These are phyloP conservation scores for Tromatobia lineatoria DNA, from an alignment of 2,888 invertebrate genomes.

Conservation along the genomic window DNA sequence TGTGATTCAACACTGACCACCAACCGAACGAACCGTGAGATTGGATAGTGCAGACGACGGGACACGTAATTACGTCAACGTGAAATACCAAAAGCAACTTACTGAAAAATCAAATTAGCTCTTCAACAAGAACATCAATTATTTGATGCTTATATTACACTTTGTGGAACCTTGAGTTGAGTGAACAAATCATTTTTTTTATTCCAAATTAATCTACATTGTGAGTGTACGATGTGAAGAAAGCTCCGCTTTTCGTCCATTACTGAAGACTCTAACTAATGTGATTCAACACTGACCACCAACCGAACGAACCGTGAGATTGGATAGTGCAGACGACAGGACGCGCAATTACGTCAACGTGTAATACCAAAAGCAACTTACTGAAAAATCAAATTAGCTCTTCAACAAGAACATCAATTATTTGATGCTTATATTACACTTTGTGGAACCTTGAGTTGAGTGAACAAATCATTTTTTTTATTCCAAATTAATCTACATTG, in stretches of 20 bases:
- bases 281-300: constrained; percentile 55
- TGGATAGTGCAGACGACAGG: constrained; percentile 52
- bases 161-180: no score
- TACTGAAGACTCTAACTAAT: constrained; percentile 24
- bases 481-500: no score
- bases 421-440: no score
- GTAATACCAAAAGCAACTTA: not conserved
- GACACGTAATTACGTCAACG: not conserved
- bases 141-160: no score
- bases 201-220: no score
- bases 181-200: no score
- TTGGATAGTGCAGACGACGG: constrained; percentile 59
- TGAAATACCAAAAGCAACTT: not conserved
- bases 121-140: not conserved
- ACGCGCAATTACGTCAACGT: not conserved
- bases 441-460: no score
- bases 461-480: no score
- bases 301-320: constrained; percentile 71
- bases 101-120: not conserved
- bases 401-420: not conserved
- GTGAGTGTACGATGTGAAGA: constrained; percentile 58
- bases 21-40: constrained; percentile 71
- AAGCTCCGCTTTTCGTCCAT: constrained; percentile 53
- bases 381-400: not conserved
- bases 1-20: constrained; percentile 55